Conservation (phyloP, 2,113 vertebrate genomes). For the Phoenicopterus ruber region DNA sequence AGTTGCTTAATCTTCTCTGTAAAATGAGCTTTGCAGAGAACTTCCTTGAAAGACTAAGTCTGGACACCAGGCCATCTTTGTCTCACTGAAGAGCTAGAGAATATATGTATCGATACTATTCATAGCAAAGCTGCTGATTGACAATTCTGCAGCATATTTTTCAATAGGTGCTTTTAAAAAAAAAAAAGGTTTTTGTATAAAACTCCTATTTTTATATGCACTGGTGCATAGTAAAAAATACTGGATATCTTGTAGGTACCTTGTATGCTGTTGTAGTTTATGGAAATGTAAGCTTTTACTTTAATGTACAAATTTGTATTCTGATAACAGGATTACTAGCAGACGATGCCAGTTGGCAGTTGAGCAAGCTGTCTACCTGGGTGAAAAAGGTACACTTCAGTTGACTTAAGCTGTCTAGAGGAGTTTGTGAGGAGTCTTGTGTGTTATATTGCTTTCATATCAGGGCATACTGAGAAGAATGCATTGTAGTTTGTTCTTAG, state of each 20-base stretch:
- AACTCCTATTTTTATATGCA: not conserved
- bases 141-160: not conserved
- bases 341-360: constrained; percentile 88
- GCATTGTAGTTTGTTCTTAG: not conserved
- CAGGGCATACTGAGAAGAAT: not conserved
- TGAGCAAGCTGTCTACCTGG: constrained; percentile 79
- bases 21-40: not conserved
- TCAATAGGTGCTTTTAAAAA: not conserved
- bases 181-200: not conserved
- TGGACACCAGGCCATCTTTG: not conserved
- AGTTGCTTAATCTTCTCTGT: not conserved
- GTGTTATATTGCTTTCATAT: not conserved
- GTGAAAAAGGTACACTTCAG: constrained; percentile 75
- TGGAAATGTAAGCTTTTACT: not conserved
- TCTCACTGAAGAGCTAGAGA: not conserved
- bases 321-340: constrained; percentile 76
- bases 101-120: not conserved
- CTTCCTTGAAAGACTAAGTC: not conserved
- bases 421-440: not conserved
- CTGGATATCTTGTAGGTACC: not conserved
- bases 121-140: not conserved
- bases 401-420: not conserved
- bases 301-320: not conserved
- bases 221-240: not conserved
- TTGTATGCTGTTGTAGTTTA: not conserved